phyloP scores from a whole-genome alignment of 2,797 vertebrate species.

The Lophura swinhoii region DNA sequence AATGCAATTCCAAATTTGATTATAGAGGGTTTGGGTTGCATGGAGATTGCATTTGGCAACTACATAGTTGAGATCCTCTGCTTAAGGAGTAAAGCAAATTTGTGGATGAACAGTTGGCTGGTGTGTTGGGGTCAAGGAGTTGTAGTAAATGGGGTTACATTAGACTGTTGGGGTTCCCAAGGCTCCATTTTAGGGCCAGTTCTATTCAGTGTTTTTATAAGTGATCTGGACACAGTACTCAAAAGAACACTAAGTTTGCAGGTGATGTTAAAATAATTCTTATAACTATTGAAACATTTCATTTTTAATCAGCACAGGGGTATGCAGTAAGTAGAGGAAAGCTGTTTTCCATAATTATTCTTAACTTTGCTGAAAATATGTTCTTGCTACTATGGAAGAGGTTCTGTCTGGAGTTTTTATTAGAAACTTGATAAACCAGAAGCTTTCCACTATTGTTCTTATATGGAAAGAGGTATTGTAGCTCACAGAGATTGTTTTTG shows the following conservation, averaged over 20 bases:
- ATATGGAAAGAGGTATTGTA: neutral
- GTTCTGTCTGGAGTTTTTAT: neutral
- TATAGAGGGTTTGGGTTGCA: neutral
- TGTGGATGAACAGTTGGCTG: neutral
- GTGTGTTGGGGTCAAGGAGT: neutral
- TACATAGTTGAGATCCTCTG: neutral
- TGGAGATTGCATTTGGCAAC: neutral
- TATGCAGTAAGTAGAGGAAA: neutral
- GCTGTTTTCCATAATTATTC: neutral
- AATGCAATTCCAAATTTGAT: neutral
- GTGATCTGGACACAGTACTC: neutral
- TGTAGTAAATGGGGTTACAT: neutral
- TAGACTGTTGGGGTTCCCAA: neutral
- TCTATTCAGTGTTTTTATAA: neutral
- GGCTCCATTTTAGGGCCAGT: neutral
- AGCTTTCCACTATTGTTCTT: neutral
- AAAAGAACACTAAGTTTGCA: neutral
- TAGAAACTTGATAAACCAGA: neutral
- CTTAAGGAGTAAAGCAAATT: neutral
- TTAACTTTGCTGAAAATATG: neutral
- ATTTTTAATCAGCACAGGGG: neutral
- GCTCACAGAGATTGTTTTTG: neutral
- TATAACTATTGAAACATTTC: neutral
- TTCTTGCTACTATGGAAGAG: neutral
- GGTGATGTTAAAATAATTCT: neutral